Evolutionary conservation across 2,888 invertebrate species (phyloP), one percentile per base, ranked within the genome.

Genomic region (Orthosia gothica): DNA sequence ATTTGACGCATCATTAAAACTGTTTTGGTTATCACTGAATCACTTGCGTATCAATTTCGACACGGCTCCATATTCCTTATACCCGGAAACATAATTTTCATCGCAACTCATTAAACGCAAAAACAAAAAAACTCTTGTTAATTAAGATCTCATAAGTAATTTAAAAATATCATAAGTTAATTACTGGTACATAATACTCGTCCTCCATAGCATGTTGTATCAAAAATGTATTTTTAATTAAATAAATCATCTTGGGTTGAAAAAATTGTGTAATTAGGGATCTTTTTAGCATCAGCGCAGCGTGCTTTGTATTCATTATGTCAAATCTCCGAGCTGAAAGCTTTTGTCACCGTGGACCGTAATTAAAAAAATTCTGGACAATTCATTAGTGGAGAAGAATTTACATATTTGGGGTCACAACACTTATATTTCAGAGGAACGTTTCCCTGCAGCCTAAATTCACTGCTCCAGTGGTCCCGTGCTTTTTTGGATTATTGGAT

Each of bases 311-410:
- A 68, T 72, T 79, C 72, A 79, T 85, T 83, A 79, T 76, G 83
- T 82, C 78, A 82, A 66, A 76, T 78, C 74, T 74, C 70, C 52
- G 67, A 79, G 65, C 77, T 61, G 69, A 79, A 74, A 74, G 82
- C 77, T 79, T 79, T 82, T 76, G 80, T 80, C 80, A 88, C 79
- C 77, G 69, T 83, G 58, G 40, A 15, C 55, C 82, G 86, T 89
- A 88, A 90, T 88, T 89, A 87, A 87, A 89, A 85, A 79, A 76
- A 82, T 81, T 20, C 47, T 69, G 67, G 32, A 65, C 20, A 47
- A 50, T 40, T 40, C 40, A 40, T 40, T 40, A 40, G 40, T 40
- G 40, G 9, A 40, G 40, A 40, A 40, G 40, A 40, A 40, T 40
- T 40, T 40, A 40, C 40, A 40, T 40, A 40, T 9, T 40, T 9